Evolutionary conservation across 2,113 vertebrate species (phyloP).

Genomic region (Astatotilapia flaviijosephi): DNA sequence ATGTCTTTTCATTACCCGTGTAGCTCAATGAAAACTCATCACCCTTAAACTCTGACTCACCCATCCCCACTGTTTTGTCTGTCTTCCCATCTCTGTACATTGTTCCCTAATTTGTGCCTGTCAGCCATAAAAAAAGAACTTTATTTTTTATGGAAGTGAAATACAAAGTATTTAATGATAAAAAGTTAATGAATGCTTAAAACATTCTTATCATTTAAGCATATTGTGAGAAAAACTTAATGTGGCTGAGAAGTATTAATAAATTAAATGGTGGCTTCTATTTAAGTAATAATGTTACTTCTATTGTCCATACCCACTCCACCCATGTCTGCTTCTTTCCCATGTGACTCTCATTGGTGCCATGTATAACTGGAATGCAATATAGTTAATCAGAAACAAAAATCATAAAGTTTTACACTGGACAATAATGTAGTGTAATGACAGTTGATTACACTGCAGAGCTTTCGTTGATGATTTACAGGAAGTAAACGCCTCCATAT

Average conservation of each 20-base stretch:
- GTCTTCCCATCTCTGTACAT: background rate
- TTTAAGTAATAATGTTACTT: background rate
- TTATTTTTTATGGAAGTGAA: rapidly evolving
- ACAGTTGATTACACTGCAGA: rapidly evolving
- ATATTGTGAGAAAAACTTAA: background rate
- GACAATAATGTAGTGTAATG: rapidly evolving
- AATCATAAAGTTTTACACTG: background rate
- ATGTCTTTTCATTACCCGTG: background rate
- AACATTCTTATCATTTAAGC: rapidly evolving
- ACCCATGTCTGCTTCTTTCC: background rate
- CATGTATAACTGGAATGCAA: background rate
- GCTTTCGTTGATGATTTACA: background rate
- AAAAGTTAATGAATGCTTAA: rapidly evolving
- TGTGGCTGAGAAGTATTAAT: background rate
- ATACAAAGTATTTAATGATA: background rate
- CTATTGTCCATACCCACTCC: background rate
- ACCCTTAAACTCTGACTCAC: background rate
- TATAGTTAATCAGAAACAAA: background rate
- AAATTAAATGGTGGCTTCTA: rapidly evolving
- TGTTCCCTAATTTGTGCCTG: background rate
- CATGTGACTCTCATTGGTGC: rapidly evolving
- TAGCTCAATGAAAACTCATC: background rate
- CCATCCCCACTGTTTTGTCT: background rate
- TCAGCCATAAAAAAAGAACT: background rate
- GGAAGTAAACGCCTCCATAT: rapidly evolving